Conservation (phyloP, 2,113 vertebrate species). For the Hypanus sabinus region DNA sequence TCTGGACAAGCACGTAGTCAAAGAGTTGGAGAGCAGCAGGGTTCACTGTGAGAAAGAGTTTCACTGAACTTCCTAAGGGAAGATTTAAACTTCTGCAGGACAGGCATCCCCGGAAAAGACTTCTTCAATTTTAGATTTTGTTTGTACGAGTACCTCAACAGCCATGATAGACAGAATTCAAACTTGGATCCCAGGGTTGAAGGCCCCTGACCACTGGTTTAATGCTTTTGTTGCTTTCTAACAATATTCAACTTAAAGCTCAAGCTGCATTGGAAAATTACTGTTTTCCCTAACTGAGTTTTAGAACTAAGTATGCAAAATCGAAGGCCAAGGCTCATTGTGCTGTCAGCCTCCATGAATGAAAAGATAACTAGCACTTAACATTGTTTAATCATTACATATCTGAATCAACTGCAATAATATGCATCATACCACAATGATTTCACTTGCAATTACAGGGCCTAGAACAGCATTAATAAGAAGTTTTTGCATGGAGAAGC, state of each 20-base stretch:
- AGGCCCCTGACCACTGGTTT: too few species aligned
- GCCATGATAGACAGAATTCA: too few species aligned
- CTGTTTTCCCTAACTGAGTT: background rate
- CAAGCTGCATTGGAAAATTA: background rate
- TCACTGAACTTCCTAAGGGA: too few species aligned
- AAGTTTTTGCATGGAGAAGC: background rate
- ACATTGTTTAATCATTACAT: background rate
- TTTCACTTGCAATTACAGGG: slow-evolving; percentile 23
- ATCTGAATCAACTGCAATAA: background rate
- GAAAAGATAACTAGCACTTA: background rate
- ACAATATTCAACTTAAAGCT: background rate
- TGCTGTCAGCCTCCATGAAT: background rate
- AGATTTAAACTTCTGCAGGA: too few species aligned
- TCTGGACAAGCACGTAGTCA: too few species aligned
- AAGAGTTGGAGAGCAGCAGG: too few species aligned
- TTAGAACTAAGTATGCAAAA: background rate
- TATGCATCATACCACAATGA: background rate
- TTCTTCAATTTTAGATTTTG: too few species aligned
- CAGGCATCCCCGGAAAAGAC: too few species aligned
- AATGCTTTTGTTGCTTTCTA: background rate
- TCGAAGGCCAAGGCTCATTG: background rate
- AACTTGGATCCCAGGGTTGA: too few species aligned
- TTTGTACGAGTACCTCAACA: too few species aligned
- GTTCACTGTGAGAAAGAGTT: too few species aligned
- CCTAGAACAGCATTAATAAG: background rate